Base-by-base conservation (phyloP, 2,888 invertebrate species). In the Tetheella fluctuosa region DNA sequence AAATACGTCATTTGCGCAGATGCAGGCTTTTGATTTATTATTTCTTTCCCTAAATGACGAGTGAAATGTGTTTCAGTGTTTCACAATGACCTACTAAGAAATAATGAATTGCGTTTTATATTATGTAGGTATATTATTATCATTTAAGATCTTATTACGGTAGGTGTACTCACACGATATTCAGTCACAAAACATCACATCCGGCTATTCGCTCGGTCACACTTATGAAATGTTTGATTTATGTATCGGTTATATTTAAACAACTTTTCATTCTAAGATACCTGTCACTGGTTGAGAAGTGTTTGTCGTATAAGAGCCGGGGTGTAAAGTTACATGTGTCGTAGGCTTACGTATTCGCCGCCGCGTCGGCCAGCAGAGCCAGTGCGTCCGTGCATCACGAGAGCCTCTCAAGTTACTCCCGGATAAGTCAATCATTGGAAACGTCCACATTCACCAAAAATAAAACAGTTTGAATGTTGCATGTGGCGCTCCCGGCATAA, bases 401-500 rank as follows among this genome's bases (percentile, higher is more conserved):
- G 90, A 83, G 85, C 85, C 90, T 91, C 91, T 93, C 92, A 86
- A 85, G 91, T 93, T 93, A 91, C 93, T 79, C 87, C 92, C 90
- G 93, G 93, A 93, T 92, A 93, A 93, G 92, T 93, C 93, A 93
- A 93, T 93, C 93, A 93, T 89, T 91, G 81, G 86, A 88, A 86
- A 88, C 91, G 87, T 90, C 89, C 89, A 88, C 86, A 85, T 89
- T 90, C 84, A 81, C 86, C 88, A 79, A 84, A 92, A 93, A 92
- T 92, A 93, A 92, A 92, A 91, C 89, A 79, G 81, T 86, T 84
- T 83, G 80, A 89, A 91, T 87, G 90, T 88, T 88, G 90, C 90
- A 91, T 91, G 91, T 88, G 90, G 89, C 87, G 86, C 87, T 81
- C 86, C 75, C 81, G 77, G 81, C 81, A 88, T 91, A 91, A 93